Evolutionary conservation across 2,797 vertebrate species (phyloP).

Genomic region (Martes flavigula): DNA sequence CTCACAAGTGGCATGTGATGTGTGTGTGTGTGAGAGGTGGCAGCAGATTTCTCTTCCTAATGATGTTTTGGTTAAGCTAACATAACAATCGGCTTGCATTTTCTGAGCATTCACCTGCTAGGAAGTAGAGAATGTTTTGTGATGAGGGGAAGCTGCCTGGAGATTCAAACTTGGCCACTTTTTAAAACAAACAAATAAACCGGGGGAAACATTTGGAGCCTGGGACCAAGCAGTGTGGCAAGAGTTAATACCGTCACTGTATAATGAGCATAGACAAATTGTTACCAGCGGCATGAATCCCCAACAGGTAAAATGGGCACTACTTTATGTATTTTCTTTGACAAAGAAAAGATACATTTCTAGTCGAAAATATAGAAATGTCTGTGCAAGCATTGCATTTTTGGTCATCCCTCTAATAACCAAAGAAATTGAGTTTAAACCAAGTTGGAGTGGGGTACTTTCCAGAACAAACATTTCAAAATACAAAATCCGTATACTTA

Average conservation of each 20-base stretch:
- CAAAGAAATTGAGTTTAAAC: not conserved
- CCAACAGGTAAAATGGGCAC: not conserved
- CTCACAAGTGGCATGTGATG: not conserved
- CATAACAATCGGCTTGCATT: not conserved
- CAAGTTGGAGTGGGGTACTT: not conserved
- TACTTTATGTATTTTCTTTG: not conserved
- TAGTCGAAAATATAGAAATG: not conserved
- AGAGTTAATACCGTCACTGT: not conserved
- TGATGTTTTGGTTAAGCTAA: constrained; percentile 58
- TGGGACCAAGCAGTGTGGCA: not conserved
- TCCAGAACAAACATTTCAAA: not conserved
- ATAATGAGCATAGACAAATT: not conserved
- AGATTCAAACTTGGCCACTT: not conserved
- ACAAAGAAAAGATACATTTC: not conserved
- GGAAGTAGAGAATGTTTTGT: not conserved
- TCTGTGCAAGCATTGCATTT: not conserved
- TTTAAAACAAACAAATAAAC: constrained; percentile 5
- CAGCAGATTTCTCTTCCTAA: constrained; percentile 34
- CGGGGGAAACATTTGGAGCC: not conserved
- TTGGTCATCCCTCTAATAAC: not conserved
- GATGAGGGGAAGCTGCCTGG: not conserved
- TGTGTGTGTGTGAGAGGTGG: not conserved
- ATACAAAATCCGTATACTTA: not conserved
- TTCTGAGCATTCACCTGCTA: constrained; percentile 1
- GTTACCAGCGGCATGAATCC: not conserved